A percentile compares a stretch with the other conserved stretches of the same genome.
Conservation (phyloP, 2,888 invertebrate genomes). For the Lottia scabra region DNA sequence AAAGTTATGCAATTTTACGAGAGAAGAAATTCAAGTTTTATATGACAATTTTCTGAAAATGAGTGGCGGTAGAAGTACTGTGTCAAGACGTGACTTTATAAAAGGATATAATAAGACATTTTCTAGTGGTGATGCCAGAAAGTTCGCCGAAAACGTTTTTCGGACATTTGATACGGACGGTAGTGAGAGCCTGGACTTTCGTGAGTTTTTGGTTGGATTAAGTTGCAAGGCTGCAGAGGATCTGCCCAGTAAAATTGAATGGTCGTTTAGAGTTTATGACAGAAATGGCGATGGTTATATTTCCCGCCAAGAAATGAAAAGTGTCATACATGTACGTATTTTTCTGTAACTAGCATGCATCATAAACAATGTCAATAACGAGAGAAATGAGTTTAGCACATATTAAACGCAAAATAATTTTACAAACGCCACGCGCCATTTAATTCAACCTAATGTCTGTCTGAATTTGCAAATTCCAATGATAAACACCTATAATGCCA, state of each 20-base stretch:
- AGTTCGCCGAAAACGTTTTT: conserved; percentile 97
- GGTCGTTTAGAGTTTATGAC: conserved; percentile 99
- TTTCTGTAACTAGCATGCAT: conserved; percentile 64
- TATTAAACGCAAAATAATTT: too few species aligned
- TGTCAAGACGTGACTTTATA: conserved; percentile 78
- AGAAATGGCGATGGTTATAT: conserved; percentile 97
- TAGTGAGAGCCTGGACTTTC: conserved; percentile 95
- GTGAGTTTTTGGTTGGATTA: conserved; percentile 94
- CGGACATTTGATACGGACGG: conserved; percentile 84
- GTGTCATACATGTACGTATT: conserved; percentile 85
- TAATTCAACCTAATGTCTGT: too few species aligned
- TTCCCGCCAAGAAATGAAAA: conserved; percentile 96
- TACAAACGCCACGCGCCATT: too few species aligned
- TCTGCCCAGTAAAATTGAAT: conserved; percentile 94
- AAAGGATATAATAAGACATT: conserved; percentile 98
- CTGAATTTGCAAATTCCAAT: too few species aligned
- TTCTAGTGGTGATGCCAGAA: conserved; percentile 89
- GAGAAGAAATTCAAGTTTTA: not conserved
- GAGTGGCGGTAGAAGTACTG: not conserved
- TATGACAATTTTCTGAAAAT: not conserved
- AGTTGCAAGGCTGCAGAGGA: conserved; percentile 97
- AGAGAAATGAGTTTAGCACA: too few species aligned
- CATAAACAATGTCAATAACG: conserved; percentile 67
- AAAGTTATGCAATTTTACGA: not conserved
- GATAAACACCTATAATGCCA: too few species aligned